Evolutionary conservation across 2,797 vertebrate genomes (phyloP).

Genomic region (Megalops cyprinoides): DNA sequence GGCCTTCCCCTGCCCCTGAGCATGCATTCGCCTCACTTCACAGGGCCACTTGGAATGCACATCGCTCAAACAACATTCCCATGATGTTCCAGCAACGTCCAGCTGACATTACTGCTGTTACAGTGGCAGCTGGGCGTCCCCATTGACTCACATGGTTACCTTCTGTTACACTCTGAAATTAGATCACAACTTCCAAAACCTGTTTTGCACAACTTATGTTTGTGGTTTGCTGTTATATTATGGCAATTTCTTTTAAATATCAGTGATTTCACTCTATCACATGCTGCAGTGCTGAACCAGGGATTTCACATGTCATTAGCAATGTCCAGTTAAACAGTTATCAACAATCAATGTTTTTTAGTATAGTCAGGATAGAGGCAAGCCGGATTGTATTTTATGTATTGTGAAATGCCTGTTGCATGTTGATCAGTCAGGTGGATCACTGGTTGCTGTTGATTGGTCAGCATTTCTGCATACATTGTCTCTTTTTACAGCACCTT

Average conservation of each 20-base stretch:
- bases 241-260: no score
- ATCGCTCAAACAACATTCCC: background rate
- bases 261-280: no score
- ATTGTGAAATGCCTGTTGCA: no score
- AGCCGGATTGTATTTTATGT: no score
- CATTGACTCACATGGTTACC: background rate
- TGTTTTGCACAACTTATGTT: background rate
- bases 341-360: no score
- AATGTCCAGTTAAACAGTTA: background rate
- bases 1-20: no score
- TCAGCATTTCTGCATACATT: background rate
- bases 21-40: background rate
- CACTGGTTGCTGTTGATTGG: background rate
- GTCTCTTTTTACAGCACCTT: no score
- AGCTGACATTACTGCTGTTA: background rate
- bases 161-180: background rate
- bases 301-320: no score
- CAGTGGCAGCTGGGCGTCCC: background rate
- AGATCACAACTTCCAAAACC: background rate
- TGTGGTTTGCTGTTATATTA: no score
- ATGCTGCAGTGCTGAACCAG: no score
- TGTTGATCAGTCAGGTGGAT: no score
- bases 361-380: no score
- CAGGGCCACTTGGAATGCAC: background rate
- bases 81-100: background rate